Percentiles rank a stretch among this genome's conserved stretches.
These are phyloP conservation scores for Budorcas taxicolor DNA, from an alignment of 2,113 vertebrate genomes.

Conservation along the genomic window DNA sequence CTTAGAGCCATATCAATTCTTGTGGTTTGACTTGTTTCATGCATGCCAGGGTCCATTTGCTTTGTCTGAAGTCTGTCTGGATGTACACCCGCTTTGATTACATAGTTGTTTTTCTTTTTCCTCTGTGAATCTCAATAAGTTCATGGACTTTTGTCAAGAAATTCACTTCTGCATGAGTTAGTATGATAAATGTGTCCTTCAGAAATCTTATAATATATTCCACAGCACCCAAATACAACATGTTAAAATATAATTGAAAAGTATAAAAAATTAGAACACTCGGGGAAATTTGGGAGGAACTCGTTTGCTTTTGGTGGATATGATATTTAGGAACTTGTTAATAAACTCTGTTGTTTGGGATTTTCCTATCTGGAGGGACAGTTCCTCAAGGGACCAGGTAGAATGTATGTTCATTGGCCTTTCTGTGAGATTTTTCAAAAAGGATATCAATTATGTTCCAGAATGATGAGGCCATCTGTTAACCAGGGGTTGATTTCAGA, in stretches of 20 bases:
- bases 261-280: background rate
- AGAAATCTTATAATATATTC: constrained; percentile 1
- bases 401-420: background rate
- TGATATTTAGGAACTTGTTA: constrained; percentile 10
- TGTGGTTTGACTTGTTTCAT: constrained; percentile 32
- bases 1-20: background rate
- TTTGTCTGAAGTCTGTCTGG: constrained; percentile 28
- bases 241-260: background rate
- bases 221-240: background rate
- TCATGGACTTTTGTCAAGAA: background rate
- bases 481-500: constrained; percentile 65
- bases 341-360: background rate
- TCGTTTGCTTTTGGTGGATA: background rate
- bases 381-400: background rate
- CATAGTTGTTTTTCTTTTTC: background rate
- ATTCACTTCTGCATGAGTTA: background rate
- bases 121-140: background rate
- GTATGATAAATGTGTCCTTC: background rate
- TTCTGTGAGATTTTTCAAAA: constrained; percentile 53
- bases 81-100: background rate
- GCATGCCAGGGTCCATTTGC: background rate
- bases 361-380: background rate
- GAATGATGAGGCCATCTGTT: constrained; percentile 66
- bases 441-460: constrained; percentile 55
- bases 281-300: background rate